These are phyloP conservation scores for Toxonevra muliebris DNA, from an alignment of 2,888 invertebrate genomes.

Conservation along the genomic window DNA sequence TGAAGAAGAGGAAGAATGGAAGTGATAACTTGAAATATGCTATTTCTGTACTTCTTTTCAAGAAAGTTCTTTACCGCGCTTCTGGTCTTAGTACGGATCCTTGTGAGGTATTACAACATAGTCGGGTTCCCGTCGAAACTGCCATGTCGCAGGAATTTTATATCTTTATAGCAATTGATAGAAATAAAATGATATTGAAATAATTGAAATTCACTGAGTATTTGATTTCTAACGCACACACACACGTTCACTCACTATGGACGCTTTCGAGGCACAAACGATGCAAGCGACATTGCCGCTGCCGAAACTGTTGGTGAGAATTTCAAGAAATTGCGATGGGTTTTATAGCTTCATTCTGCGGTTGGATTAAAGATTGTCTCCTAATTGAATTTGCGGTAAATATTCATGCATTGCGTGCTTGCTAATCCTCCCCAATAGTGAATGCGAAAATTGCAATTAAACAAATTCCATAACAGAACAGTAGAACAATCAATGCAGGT, in stretches of 20 bases:
- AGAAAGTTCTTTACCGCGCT: constrained; percentile 43
- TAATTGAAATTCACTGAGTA: no score
- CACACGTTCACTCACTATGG: not conserved
- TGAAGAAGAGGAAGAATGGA: constrained; percentile 32
- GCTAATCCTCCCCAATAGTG: constrained; percentile 22
- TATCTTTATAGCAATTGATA: not conserved
- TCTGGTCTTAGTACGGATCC: constrained; percentile 48
- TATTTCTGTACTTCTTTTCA: not conserved
- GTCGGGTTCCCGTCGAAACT: constrained; percentile 1
- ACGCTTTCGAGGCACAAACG: constrained; percentile 3
- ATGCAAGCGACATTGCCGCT: constrained; percentile 19
- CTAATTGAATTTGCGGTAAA: constrained; percentile 30
- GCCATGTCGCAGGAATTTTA: not conserved
- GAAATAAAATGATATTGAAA: no score
- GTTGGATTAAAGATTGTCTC: constrained; percentile 12
- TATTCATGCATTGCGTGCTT: constrained; percentile 25
- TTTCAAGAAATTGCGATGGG: constrained; percentile 9
- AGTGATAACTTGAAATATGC: not conserved
- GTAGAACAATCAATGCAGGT: constrained; percentile 18
- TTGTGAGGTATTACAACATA: constrained; percentile 48
- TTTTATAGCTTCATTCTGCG: constrained; percentile 32
- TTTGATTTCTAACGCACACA: not conserved
- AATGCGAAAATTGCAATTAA: constrained; percentile 24
- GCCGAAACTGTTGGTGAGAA: constrained; percentile 20
- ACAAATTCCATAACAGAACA: constrained; percentile 18